These are phyloP conservation scores for Diceros bicornis DNA, from an alignment of 2,797 vertebrate genomes.

Conservation along the genomic window DNA sequence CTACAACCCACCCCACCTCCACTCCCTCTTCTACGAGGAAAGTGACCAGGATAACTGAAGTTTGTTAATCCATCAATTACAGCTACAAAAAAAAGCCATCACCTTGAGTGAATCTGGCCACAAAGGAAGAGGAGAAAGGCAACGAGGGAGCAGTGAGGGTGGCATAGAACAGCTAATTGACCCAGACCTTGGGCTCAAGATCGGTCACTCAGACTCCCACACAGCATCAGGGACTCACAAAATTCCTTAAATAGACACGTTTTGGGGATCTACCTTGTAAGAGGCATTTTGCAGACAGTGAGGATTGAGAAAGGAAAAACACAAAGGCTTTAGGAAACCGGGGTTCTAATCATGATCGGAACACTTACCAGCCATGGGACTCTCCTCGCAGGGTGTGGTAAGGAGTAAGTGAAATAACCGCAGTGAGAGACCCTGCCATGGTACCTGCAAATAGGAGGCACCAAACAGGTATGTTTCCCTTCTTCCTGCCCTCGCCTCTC, in stretches of 20 bases:
- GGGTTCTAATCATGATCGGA: not conserved
- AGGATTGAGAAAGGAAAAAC: not conserved
- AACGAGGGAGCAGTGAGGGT: not conserved
- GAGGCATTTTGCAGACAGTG: not conserved
- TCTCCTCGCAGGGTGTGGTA: not conserved
- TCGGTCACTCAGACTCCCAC: not conserved
- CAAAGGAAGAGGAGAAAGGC: constrained; percentile 38
- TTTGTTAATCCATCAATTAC: not conserved
- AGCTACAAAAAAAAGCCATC: not conserved
- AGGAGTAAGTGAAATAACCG: not conserved
- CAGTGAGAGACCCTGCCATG: not conserved
- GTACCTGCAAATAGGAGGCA: not conserved
- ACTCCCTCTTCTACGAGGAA: not conserved
- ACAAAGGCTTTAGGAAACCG: constrained; percentile 6
- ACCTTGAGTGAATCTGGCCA: not conserved
- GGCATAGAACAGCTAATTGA: not conserved
- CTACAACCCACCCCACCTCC: not conserved
- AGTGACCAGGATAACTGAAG: not conserved
- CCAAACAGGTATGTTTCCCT: not conserved
- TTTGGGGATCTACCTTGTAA: not conserved
- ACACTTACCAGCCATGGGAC: not conserved
- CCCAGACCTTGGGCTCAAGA: not conserved
- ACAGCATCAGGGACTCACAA: not conserved
- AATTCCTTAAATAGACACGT: constrained; percentile 64
- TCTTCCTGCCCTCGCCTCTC: not conserved